Conservation (phyloP, 2,888 invertebrate genomes). For the Watsonalla cultraria region DNA sequence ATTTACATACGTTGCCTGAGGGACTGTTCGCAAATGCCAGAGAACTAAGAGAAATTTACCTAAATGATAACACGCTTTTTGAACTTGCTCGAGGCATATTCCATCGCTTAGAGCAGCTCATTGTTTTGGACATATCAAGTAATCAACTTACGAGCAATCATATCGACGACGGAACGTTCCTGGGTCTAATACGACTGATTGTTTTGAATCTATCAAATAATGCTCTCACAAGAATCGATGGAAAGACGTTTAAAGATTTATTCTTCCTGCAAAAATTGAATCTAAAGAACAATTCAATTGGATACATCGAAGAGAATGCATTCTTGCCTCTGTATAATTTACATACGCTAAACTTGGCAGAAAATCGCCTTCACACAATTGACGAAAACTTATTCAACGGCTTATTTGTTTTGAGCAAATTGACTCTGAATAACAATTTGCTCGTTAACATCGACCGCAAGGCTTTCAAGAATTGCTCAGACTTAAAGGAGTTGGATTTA, state of each 20-base stretch:
- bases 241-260: slow-evolving; percentile 91
- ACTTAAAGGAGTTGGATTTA: slow-evolving; percentile 91
- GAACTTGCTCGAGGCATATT: slow-evolving; percentile 90
- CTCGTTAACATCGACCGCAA: slow-evolving; percentile 87
- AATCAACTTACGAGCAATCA: slow-evolving; percentile 92
- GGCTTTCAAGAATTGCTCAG: slow-evolving; percentile 92
- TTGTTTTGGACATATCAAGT: slow-evolving; percentile 89
- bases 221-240: slow-evolving; percentile 89
- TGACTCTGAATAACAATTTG: slow-evolving; percentile 91
- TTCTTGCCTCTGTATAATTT: slow-evolving; percentile 93
- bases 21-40: slow-evolving; percentile 89
- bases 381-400: slow-evolving; percentile 91
- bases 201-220: slow-evolving; percentile 92
- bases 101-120: slow-evolving; percentile 89
- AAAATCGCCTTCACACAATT: slow-evolving; percentile 90
- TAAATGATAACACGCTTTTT: slow-evolving; percentile 91
- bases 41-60: slow-evolving; percentile 89
- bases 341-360: slow-evolving; percentile 92
- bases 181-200: slow-evolving; percentile 90
- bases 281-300: slow-evolving; percentile 91
- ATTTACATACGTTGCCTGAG: slow-evolving; percentile 87
- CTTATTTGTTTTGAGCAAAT: slow-evolving; percentile 88
- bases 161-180: slow-evolving; percentile 90
- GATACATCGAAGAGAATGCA: slow-evolving; percentile 92
- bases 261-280: slow-evolving; percentile 92